Percentiles rank a stretch among this genome's conserved stretches.
Conservation (phyloP, 2,888 invertebrate genomes). For the Formica aserva region DNA sequence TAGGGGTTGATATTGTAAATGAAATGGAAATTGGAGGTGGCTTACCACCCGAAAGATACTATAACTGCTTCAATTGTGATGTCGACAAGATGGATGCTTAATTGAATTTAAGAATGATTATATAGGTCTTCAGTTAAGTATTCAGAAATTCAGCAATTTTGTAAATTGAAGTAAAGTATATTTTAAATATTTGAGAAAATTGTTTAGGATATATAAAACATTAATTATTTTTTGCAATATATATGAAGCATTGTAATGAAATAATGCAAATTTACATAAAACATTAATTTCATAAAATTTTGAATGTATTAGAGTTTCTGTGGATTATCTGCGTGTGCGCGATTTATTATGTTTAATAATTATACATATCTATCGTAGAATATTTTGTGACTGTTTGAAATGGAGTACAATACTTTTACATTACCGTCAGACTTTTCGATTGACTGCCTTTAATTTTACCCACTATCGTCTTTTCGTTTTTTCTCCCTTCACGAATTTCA, state of each 20-base stretch:
- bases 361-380: not conserved
- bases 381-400: not conserved
- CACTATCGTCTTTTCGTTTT: not conserved
- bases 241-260: not conserved
- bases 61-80: not conserved
- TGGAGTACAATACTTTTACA: not conserved
- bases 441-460: not conserved
- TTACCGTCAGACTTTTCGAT: not conserved
- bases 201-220: not conserved
- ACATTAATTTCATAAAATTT: not conserved
- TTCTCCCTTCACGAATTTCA: not conserved
- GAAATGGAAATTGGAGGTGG: slow-evolving; percentile 14
- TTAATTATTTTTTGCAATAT: not conserved
- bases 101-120: slow-evolving; percentile 19
- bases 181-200: not conserved
- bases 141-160: not conserved
- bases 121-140: not conserved
- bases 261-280: not conserved
- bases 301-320: not conserved
- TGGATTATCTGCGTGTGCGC: not conserved
- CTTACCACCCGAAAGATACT: not conserved
- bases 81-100: not conserved
- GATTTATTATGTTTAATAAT: no score
- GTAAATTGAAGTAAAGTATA: not conserved
- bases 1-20: slow-evolving; percentile 15